phyloP scores from a whole-genome alignment of 2,113 vertebrate genomes.

The Perca schrenkii region DNA sequence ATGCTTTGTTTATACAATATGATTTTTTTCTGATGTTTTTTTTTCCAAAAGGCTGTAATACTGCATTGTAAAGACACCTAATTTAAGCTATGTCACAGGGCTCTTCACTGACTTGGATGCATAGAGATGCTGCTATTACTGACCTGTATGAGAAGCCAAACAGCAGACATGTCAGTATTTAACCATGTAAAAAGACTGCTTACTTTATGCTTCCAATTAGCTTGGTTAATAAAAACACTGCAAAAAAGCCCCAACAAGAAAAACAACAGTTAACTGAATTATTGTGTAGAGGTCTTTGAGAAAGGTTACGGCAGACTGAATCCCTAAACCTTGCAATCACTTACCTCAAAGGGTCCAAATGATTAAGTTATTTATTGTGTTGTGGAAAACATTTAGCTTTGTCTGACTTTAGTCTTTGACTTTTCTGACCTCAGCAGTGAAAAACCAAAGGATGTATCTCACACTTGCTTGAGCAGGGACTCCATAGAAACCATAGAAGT shows the following conservation, averaged over 20 bases:
- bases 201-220: background rate
- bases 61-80: background rate
- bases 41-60: background rate
- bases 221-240: background rate
- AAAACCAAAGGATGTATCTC: constrained; percentile 75
- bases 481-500: constrained; percentile 48
- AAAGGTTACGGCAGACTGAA: constrained; percentile 85
- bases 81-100: background rate
- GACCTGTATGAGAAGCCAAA: constrained; percentile 16
- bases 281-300: constrained; percentile 3
- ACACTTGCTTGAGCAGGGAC: constrained; percentile 84
- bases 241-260: background rate
- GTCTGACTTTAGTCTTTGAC: constrained; percentile 86
- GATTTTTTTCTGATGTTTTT: background rate
- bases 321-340: constrained; percentile 88
- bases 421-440: constrained; percentile 84
- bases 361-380: constrained; percentile 71
- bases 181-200: constrained; percentile 4
- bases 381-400: constrained; percentile 75
- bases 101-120: background rate
- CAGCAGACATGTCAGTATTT: constrained; percentile 26
- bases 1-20: background rate
- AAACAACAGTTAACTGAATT: background rate
- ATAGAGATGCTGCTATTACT: constrained; percentile 25
- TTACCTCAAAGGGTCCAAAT: constrained; percentile 90